Percentiles rank a stretch among this genome's conserved stretches.
These are phyloP conservation scores for Philopedon plagiatum DNA, from an alignment of 2,888 invertebrate genomes.

Conservation along the genomic window DNA sequence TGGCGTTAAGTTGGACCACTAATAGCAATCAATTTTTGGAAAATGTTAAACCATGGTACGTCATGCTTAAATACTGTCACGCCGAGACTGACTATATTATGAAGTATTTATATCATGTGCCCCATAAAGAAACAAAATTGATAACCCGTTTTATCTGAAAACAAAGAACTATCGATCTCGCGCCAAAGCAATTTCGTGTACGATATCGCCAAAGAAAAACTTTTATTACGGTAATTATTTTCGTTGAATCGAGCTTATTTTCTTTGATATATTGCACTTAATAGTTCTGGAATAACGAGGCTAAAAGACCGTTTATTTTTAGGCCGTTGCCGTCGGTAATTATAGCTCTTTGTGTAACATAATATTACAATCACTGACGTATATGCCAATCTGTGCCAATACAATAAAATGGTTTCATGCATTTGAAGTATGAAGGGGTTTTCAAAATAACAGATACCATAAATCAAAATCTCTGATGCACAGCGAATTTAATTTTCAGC, in stretches of 20 bases:
- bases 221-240: constrained; percentile 39
- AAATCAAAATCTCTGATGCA: neutral
- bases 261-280: constrained; percentile 29
- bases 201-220: constrained; percentile 38
- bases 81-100: neutral
- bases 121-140: constrained; percentile 9
- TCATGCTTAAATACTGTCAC: too few species aligned
- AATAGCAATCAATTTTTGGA: too few species aligned
- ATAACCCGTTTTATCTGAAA: constrained; percentile 26
- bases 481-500: neutral
- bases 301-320: constrained; percentile 12
- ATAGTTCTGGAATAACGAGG: constrained; percentile 20
- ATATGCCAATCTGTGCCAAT: neutral
- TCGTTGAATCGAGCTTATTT: constrained; percentile 30
- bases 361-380: neutral
- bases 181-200: constrained; percentile 35
- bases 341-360: neutral
- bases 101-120: neutral
- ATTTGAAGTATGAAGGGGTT: neutral
- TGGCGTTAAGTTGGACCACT: too few species aligned
- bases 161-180: constrained; percentile 33
- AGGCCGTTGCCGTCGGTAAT: neutral
- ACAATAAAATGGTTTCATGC: neutral
- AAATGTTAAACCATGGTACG: too few species aligned
- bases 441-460: neutral